These are phyloP conservation scores for Aphrophora alni DNA, from an alignment of 2,888 invertebrate genomes.

Conservation along the genomic window DNA sequence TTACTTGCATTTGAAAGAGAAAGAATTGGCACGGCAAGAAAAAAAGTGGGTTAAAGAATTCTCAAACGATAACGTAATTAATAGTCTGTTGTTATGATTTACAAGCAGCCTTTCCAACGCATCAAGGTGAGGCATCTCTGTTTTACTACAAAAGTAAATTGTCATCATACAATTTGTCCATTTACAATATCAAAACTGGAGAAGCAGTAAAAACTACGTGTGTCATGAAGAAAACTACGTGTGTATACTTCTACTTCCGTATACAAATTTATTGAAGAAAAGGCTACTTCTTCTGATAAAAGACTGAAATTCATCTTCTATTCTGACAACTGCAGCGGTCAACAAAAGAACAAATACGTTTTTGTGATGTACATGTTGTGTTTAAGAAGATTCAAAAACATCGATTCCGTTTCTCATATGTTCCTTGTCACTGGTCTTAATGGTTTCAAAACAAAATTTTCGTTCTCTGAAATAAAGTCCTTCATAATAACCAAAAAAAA, in stretches of 20 bases:
- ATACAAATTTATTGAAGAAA: constrained; percentile 3
- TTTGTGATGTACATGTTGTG: too few relatives aligned
- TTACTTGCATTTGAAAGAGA: too few relatives aligned
- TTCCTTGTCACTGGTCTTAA: constrained; percentile 20
- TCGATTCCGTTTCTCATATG: constrained; percentile 9
- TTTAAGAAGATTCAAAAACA: constrained; percentile 21
- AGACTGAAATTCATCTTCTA: constrained; percentile 9
- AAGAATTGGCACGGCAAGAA: too few relatives aligned
- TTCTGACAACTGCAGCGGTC: background rate
- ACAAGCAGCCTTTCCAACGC: constrained; percentile 17
- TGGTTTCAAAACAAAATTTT: background rate
- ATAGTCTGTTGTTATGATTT: background rate
- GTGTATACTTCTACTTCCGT: background rate
- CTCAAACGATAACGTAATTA: too few relatives aligned
- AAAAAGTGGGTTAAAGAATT: too few relatives aligned
- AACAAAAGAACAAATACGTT: too few relatives aligned
- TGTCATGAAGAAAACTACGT: background rate
- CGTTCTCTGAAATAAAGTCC: background rate
- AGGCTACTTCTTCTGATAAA: background rate
- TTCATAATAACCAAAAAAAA: background rate
- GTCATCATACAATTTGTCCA: background rate
- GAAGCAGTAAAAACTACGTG: background rate
- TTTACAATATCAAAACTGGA: background rate
- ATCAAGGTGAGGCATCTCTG: constrained; percentile 20
- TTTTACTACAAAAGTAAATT: constrained; percentile 2